Percentiles rank a stretch among this genome's conserved stretches.
Evolutionary conservation across 2,797 vertebrate genomes (phyloP).

Genomic region (Pitangus sulphuratus): DNA sequence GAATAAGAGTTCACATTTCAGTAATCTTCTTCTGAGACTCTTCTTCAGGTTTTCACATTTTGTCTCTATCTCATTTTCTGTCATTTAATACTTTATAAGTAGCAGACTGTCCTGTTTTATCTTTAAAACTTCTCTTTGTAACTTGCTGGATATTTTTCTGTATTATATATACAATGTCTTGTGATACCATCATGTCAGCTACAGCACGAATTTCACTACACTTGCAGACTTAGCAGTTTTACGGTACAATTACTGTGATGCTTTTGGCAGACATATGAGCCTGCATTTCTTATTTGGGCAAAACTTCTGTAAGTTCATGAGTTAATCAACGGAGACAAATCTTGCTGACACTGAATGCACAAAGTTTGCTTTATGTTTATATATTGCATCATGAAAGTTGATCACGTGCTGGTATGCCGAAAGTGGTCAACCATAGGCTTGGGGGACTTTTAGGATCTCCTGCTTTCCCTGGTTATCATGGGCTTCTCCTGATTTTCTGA

Average conservation of each 20-base stretch:
- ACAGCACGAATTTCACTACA: neutral
- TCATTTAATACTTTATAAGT: neutral
- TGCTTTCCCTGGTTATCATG: neutral
- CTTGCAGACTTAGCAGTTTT: neutral
- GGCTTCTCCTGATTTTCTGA: neutral
- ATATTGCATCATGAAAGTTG: neutral
- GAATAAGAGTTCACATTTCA: neutral
- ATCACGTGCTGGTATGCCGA: fast-evolving
- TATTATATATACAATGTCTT: neutral
- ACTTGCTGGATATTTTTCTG: neutral
- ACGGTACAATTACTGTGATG: neutral
- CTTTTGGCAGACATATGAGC: neutral
- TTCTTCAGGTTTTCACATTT: neutral
- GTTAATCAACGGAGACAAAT: neutral
- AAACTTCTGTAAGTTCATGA: neutral
- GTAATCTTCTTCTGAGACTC: neutral
- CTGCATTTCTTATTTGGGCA: neutral
- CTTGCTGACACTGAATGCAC: neutral
- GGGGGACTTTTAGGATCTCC: neutral
- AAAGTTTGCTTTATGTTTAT: neutral
- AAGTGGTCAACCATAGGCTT: neutral
- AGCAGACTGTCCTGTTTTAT: neutral
- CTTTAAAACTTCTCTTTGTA: neutral
- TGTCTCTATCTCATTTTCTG: neutral
- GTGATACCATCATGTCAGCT: neutral